Base-by-base conservation (phyloP, 1,140 invertebrate species). In the Lucilia cuprina region DNA sequence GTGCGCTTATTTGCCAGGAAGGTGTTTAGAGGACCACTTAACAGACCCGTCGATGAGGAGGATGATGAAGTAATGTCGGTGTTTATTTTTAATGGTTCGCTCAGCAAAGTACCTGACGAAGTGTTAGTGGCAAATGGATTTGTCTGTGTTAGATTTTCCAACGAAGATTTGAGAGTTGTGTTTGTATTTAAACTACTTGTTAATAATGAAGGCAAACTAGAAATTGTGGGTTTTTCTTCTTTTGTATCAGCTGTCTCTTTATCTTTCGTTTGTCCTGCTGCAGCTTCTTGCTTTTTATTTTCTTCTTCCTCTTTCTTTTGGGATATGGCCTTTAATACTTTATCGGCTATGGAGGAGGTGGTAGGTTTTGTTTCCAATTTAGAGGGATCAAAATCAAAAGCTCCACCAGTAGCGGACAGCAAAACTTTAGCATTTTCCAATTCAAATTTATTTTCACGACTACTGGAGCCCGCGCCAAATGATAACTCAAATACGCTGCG, bases 341-440 rank as follows among this genome's bases (percentile, higher is more conserved):
- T 94, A 84, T 94, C 93, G 5, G 93, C 93, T 85, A 94, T 94
- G 85, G 93, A 93, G 12, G 92, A 92, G 19, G 89, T 86, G 14
- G 92, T 92, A 25, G 89, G 86, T 74, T 90, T 90, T 34, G 89
- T 90, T 70, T 91, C 90, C 60, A 88, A 87, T 80, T 88, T 91
- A 5, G 87, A 86, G 0, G 88, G 88, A 35, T 88, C 89, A 13
- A 91, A 84, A 82, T 91, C 89, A 14, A 91, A 90, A 0, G 85
- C 85, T 7, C 87, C 87, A 0, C 86, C 85, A 0, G 87, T 82
- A 13, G 89, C 90, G 0, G 88, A 87, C 17, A 90, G 77, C 25
- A 91, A 65, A 5, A 89, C 91, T 78, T 91, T 90, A 0, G 88
- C 89, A 74, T 90, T 93, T 85, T 93, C 93, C 0, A 93, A 91